Base-by-base conservation (phyloP, 2,113 vertebrate species). In the Microtus ochrogaster region DNA sequence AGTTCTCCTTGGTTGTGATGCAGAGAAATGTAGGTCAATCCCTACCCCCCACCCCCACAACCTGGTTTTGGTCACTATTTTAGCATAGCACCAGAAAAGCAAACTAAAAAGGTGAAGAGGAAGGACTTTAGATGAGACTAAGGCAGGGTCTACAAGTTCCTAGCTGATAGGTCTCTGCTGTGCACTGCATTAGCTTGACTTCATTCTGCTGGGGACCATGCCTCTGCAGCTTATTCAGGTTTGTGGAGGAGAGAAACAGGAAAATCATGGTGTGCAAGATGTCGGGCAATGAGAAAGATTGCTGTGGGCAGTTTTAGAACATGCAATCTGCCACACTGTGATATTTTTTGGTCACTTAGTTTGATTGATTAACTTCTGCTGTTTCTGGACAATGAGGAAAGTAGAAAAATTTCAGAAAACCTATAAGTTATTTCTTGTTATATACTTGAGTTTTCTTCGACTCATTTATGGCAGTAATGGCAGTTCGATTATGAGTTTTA, bases 291-390 rank as follows among this genome's bases (percentile, higher is more conserved):
- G 3, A 65, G 39, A 83, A 17, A 86, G 44, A 76, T 24, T 87
- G 12, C 86, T 66, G 17, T 68, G 63, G 76, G 36, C 21, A 24
- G 55, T 95, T 93, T 55, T 52, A 2, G 47, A 94, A 92, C 90
- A 85, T 66, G 28, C 8, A 28, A 10, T 66, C 70, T 95, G 22
- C 39, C 39, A 61, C 8, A 47, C 24, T 78, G 33, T 49, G 36
- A 36, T 66, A 2, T 73, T 52, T 73, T 95, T 74, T 92, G 36
- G 22, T 95, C 77, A 78, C 58, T 92, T 92, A 66, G 47, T 78
- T 81, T 95, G 47, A 66, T 93, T 96, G 73, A 91, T 74, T 95
- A 72, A 55, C 87, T 97, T 92, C 77, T 85, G 22, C 90, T 97
- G 91, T 89, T 70, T 74, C 95, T 81, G 47, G 22, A 72, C 33